Evolutionary conservation across 2,888 invertebrate species (phyloP), one percentile per base, ranked within the genome.

Genomic region (Pardosa pseudoannulata): DNA sequence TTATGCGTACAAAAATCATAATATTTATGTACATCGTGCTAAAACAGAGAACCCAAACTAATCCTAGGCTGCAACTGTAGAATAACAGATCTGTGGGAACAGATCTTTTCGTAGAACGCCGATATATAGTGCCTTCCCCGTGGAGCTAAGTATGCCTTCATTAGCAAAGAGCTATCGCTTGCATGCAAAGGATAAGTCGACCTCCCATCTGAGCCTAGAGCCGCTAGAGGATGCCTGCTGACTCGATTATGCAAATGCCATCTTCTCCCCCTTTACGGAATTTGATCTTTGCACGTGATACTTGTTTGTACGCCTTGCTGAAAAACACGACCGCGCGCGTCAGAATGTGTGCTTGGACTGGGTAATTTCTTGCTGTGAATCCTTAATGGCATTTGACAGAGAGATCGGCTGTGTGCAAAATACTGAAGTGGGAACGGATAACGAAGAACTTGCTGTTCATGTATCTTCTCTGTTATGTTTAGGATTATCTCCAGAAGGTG

Each of bases 171-270:
- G 36, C 64, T 41, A 64, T 65, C 50, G 41, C 19, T 64, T 72
- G 46, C 36, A 31, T 65, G 71, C 65, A 81, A 81, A 74, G 41
- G n/a, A 81, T 32, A 46, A 76, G 46, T 27, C 65, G n/a, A 39
- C 19, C 68, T n/a, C 41, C 32, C 16, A 16, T 36, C 36, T 31
- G 1, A 6, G 65, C 23, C 3, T 46, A 13, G 11, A 39, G 11
- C 39, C 13, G 72, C 9, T 39, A 9, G 36, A 7, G 28, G 5
- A 9, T 70, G 27, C n/a, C 11, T 23, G 16, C 65, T 65, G 76
- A 83, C 72, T 83, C 72, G 50, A 76, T 83, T 83, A 83, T 83
- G 82, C 76, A 76, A 83, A 83, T 83, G 36, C 6, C 13, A 29
- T 31, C 13, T 0, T 50, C 36, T 50, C 64, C 71, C n/a, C n/a